A percentile compares a stretch with the other conserved stretches of the same genome.
Evolutionary conservation across 2,113 vertebrate genomes (phyloP).

Genomic region (Aviceda subcristata): DNA sequence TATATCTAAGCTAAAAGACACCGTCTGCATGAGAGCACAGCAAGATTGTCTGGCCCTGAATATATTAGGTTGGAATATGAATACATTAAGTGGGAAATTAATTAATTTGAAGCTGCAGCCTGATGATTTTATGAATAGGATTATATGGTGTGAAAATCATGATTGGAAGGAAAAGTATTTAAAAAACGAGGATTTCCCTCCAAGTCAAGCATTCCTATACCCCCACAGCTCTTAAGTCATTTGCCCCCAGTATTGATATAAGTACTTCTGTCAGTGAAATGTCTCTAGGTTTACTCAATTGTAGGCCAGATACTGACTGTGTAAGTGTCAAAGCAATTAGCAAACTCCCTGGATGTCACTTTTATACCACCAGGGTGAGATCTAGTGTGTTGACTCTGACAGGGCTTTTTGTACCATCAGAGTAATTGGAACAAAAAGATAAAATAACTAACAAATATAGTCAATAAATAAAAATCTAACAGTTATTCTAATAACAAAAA

Average conservation of each 20-base stretch:
- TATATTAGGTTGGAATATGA: background rate
- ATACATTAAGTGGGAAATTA: background rate
- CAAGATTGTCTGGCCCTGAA: rapidly evolving
- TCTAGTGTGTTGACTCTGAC: background rate
- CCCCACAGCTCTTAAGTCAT: background rate
- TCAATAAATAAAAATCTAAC: background rate
- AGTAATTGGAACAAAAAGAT: background rate
- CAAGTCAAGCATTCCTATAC: background rate
- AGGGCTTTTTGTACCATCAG: background rate
- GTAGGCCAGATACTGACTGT: background rate
- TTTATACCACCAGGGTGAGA: background rate
- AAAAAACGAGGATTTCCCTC: background rate
- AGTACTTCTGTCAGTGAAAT: background rate
- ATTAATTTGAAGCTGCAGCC: background rate
- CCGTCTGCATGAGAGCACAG: background rate
- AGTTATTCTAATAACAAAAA: background rate
- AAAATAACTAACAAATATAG: background rate
- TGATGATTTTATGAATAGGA: background rate
- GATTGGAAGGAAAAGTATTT: background rate
- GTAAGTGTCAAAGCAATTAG: background rate
- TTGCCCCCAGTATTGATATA: background rate
- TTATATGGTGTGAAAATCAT: background rate
- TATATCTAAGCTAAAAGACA: background rate
- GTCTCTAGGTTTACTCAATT: background rate
- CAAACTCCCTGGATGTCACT: background rate